Conservation (phyloP, 2,113 vertebrate genomes). For the Loxodonta africana region DNA sequence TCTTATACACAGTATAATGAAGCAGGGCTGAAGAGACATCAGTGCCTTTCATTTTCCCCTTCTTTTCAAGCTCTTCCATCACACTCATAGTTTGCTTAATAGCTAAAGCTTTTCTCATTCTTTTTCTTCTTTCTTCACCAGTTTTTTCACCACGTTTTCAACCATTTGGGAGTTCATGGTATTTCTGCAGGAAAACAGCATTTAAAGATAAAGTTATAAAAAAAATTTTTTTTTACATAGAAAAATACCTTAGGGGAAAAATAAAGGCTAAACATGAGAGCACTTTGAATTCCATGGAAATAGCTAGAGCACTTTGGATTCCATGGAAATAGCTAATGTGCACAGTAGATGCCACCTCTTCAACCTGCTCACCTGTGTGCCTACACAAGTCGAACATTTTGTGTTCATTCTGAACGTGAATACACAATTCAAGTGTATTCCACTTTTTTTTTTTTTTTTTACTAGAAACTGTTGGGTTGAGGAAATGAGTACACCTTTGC, state of each 20-base stretch:
- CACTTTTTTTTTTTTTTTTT: not conserved
- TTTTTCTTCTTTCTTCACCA: not conserved
- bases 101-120: not conserved
- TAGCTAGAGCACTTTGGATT: not conserved
- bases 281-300: not conserved
- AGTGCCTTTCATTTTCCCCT: not conserved
- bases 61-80: not conserved
- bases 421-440: not conserved
- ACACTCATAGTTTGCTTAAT: not conserved
- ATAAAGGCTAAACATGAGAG: not conserved
- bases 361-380: not conserved
- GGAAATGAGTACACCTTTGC: not conserved
- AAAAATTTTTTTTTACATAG: not conserved
- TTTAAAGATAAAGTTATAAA: not conserved
- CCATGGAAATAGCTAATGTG: not conserved
- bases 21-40: not conserved
- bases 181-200: not conserved
- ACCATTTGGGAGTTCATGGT: not conserved
- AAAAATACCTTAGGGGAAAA: constrained; percentile 17
- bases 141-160: constrained; percentile 19
- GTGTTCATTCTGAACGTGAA: not conserved
- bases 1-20: not conserved
- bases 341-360: not conserved
- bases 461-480: not conserved
- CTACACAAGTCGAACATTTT: not conserved